Base-by-base conservation (phyloP, 2,888 invertebrate genomes). In the Drosophila tanythrix region DNA sequence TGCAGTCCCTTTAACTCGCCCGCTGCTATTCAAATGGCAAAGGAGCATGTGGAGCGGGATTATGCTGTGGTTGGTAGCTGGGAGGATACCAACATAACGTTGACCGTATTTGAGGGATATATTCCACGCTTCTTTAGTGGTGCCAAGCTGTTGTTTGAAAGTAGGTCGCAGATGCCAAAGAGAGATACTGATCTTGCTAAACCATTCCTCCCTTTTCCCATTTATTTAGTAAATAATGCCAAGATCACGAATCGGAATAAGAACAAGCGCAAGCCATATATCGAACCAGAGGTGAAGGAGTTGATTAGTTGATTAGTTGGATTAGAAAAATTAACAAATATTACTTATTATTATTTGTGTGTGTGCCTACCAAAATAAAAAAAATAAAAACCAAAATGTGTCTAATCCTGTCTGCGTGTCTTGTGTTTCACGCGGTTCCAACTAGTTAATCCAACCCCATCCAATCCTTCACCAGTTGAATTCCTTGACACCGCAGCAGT, bases 41-140 rank as follows among this genome's bases (percentile, higher is more conserved):
- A 97, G 93, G 94, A 95, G 52, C 96, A 97, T 46, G 97, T 98
- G 6, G 97, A 97, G 90, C 94, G 96, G 81, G 96, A 97, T 87
- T 98, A 97, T 90, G 96, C 97, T 0, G 97, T 98, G 0, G 97
- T 98, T 2, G 98, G 98, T 1, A 96, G 97, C 11, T 94, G 98
- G 52, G 97, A 98, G 93, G 97, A 98, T 82, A 95, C 97, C 91
- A 97, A 98, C 93, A 94, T 96, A 6, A 97, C 97, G 0, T 93
- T 98, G 36, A 94, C 96, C 5, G 97, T 98, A 4, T 93, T 98
- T 51, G 97, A 98, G 93, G 94, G 96, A 76, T 97, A 97, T 92
- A 94, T 97, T 80, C 97, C 98, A 0, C 93, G 95, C 70, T 98
- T 97, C 94, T 98, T 98, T 93, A 93, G 93, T 25, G 97, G 97